These are phyloP conservation scores for Bergia puertoricense DNA, from an alignment of 92 coral and sea anemone genomes.

Conservation along the genomic window DNA sequence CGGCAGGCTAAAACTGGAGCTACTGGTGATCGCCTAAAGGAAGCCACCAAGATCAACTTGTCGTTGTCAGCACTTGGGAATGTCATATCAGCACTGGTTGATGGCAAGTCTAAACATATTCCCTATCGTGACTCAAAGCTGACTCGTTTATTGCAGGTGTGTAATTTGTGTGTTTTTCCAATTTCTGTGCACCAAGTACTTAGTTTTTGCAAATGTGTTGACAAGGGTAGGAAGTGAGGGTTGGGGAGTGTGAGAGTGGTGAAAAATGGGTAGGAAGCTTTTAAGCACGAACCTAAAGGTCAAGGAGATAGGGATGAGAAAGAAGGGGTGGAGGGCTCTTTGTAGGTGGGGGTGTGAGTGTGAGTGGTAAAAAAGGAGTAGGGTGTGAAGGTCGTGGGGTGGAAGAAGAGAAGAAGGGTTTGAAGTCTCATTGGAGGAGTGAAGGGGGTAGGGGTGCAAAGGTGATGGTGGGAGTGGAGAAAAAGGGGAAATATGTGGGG, in stretches of 20 bases:
- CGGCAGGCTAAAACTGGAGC: constrained; percentile 98
- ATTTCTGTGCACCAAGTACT: background rate
- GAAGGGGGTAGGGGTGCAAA: too few relatives aligned
- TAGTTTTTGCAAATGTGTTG: background rate
- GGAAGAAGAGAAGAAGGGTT: too few relatives aligned
- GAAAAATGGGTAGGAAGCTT: too few relatives aligned
- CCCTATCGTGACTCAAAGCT: constrained; percentile 98
- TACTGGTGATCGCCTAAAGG: constrained; percentile 91
- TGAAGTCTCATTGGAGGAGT: too few relatives aligned
- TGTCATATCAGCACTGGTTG: constrained; percentile 98
- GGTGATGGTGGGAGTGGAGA: background rate
- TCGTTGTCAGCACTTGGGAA: constrained; percentile 97
- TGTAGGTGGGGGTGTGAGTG: too few relatives aligned
- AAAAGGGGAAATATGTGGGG: background rate
- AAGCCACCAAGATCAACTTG: constrained; percentile 95
- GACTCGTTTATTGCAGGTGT: constrained; percentile 96
- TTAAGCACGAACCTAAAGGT: too few relatives aligned
- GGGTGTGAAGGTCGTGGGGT: too few relatives aligned
- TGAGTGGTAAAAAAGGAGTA: too few relatives aligned
- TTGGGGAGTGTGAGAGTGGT: too few relatives aligned
- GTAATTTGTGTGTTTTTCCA: background rate
- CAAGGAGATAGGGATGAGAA: too few relatives aligned
- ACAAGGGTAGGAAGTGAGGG: background rate
- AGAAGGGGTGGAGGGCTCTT: too few relatives aligned
- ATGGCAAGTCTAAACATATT: constrained; percentile 95